A percentile compares a stretch with the other conserved stretches of the same genome.
Evolutionary conservation across 1,140 invertebrate species (phyloP).

Genomic region (Nautilus pompilius): DNA sequence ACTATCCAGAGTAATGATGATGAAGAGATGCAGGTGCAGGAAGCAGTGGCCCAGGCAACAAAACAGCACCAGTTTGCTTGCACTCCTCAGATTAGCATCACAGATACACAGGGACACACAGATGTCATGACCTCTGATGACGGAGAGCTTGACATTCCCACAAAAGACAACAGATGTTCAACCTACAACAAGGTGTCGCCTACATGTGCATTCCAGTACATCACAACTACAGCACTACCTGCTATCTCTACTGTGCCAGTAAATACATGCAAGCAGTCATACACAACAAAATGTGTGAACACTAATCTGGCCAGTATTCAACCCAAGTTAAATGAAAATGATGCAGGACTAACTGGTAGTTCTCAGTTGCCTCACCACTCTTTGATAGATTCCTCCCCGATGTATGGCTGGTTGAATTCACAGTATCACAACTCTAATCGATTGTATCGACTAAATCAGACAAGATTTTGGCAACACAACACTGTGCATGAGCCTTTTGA

Average conservation of each 20-base stretch:
- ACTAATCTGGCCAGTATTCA: constrained; percentile 32
- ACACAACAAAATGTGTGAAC: constrained; percentile 19
- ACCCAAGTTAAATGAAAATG: neutral
- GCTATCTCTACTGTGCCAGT: constrained; percentile 1
- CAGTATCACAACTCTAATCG: neutral
- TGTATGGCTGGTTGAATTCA: neutral
- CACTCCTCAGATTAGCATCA: constrained; percentile 82
- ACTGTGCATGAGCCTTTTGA: constrained; percentile 15
- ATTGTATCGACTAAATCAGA: constrained; percentile 2
- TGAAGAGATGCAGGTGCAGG: constrained; percentile 4
- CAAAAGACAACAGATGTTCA: constrained; percentile 6
- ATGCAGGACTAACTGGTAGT: neutral
- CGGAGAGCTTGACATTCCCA: constrained; percentile 58
- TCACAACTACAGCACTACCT: neutral
- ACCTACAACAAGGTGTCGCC: too few species aligned
- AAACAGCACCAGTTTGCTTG: constrained; percentile 26
- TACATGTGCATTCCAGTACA: neutral
- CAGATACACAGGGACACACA: constrained; percentile 71
- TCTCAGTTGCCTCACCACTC: neutral
- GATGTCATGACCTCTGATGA: constrained; percentile 71
- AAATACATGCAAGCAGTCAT: constrained; percentile 3
- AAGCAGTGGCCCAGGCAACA: constrained; percentile 9
- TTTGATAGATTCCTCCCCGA: neutral
- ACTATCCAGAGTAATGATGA: constrained; percentile 8
- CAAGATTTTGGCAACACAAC: constrained; percentile 12